Evolutionary conservation across 2,113 vertebrate species (phyloP), one percentile per base, ranked within the genome.

Genomic region (Pseudolaguvia tuberculata): DNA sequence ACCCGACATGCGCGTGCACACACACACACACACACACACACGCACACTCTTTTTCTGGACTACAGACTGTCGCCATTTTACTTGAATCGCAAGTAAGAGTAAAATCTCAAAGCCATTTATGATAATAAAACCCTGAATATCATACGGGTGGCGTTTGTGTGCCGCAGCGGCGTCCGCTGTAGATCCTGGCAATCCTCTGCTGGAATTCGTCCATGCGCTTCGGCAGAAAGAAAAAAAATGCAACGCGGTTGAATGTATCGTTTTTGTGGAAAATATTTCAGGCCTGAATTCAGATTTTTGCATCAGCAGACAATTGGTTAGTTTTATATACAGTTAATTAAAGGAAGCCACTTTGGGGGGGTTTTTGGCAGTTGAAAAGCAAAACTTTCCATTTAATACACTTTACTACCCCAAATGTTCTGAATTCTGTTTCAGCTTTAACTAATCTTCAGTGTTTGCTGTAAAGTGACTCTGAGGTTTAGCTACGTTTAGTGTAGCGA

Each of bases 221-320:
- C 4, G 56, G n/a, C 23, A 42, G 35, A 27, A 17, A 61, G 6
- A 42, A 21, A 17, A 25, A 79, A 12, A 73, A 59, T 48, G 13
- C 23, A 66, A 18, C 27, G 14, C 58, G 17, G 4, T 42, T 42
- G 23, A 29, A 18, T 31, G 48, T 27, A 63, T 1, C 25, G 25
- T 57, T 72, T 27, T 65, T 58, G 12, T 65, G 39, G 4, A 42
- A 48, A 47, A 47, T 6, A 12, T 69, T 52, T 61, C 51, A 73
- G 72, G 17, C 29, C 59, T 52, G 48, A 48, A 73, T 51, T 8
- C 31, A 23, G 68, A 23, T 53, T 35, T 68, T 51, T 51, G 25
- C 25, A 29, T 31, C 66, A 35, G 25, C 27, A 20, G n/a, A 6
- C 11, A 21, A n/a, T n/a, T 51, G 4, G 27, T 11, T 29, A 21